phyloP scores from a whole-genome alignment of 2,888 invertebrate genomes.

The Holacanthella duospinosa region DNA sequence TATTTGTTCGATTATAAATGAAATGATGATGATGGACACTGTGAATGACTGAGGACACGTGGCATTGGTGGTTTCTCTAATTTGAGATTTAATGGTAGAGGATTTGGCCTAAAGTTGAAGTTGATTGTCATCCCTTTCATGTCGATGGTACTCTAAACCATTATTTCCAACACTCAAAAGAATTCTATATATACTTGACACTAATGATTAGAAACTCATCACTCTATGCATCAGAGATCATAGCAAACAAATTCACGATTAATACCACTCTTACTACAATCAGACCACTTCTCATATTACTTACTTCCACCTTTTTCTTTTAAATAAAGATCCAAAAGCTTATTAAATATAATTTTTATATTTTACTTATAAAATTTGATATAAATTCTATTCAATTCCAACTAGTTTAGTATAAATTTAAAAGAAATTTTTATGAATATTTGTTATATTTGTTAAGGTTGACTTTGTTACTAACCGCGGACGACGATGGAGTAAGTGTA shows the following conservation, averaged over 20 bases:
- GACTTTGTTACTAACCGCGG: too few species aligned
- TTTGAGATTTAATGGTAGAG: conserved; percentile 2
- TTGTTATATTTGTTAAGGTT: too few species aligned
- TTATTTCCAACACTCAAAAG: neutral
- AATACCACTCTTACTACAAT: too few species aligned
- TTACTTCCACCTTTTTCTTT: too few species aligned
- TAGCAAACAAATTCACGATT: neutral
- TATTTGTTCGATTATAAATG: neutral
- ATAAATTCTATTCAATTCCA: too few species aligned
- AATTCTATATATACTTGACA: neutral
- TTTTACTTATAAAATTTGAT: too few species aligned
- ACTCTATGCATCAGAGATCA: neutral
- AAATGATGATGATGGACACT: conserved; percentile 3
- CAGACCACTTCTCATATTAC: too few species aligned
- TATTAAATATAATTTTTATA: too few species aligned
- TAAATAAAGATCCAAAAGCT: too few species aligned
- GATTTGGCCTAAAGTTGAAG: neutral
- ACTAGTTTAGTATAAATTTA: too few species aligned
- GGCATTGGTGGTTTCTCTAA: neutral
- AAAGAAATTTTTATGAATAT: too few species aligned
- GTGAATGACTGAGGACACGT: neutral
- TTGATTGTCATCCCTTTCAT: conserved; percentile 6
- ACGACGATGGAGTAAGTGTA: too few species aligned
- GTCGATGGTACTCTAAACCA: neutral
- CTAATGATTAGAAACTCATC: neutral